Base-by-base conservation (phyloP, 1,140 invertebrate genomes). In the Triops cancriformis region DNA sequence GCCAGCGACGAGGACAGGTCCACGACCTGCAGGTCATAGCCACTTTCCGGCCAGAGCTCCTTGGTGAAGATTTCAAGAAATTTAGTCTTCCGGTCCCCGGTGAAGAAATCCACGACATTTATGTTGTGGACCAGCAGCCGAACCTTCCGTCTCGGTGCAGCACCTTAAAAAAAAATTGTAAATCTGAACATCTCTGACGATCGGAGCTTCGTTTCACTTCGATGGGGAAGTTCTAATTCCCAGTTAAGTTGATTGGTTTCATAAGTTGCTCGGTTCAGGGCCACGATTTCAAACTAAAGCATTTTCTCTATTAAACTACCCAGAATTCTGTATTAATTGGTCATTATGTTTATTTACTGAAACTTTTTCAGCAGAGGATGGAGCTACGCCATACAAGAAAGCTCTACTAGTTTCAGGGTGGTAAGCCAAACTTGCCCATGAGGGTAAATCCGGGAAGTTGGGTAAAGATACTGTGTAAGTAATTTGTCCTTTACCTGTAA, bases 41-140 rank as follows among this genome's bases (percentile, higher is more conserved):
- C 79, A 51, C 86, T 87, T 43, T 87, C 85, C 79, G 83, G 85
- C 88, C 89, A 90, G 4, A 89, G 82, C 26, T 85, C 83, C 28
- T 85, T 84, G 11, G 77, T 74, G 80, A 95, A 92, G 73, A 95
- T 89, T 80, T 93, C 89, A 73, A 93, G 88, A 1, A 96, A 83
- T 28, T 88, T 87, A 51, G 90, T 88, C 82, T 92, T 90, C 79
- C 90, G 86, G 80, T 86, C 86, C 27, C 81, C 84, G 82, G 92
- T 89, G 79, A 94, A 90, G 83, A 94, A 87, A 81, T 95, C 92
- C 80, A 93, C 92, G 1, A 94, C 89, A 81, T 96, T 94, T 9
- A 95, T 84, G 84, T 96, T 96, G 82, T 94, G 91, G 72, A 97
- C 93, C 84, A 96, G 96, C 81, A 96, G 85, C 81, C 93, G 91